phyloP scores from a whole-genome alignment of 2,113 vertebrate genomes.

The Urocynchramus pylzowi region DNA sequence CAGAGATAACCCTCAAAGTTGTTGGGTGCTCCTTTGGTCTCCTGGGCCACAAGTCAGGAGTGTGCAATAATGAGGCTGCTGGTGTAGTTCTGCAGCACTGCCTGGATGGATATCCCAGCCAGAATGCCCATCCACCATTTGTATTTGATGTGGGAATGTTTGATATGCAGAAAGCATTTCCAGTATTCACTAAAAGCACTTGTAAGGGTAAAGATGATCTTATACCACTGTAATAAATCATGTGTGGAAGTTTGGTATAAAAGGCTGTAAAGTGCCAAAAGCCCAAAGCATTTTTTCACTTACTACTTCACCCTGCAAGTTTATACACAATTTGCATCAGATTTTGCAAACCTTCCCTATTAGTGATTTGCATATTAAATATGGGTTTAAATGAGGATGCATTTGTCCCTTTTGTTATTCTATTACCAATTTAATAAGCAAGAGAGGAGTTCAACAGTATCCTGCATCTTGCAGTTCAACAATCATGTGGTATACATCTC shows the following conservation, averaged over 20 bases:
- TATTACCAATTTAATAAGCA: neutral
- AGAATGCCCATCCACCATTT: neutral
- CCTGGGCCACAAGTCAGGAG: neutral
- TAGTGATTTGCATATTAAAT: conserved; percentile 46
- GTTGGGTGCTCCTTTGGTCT: neutral
- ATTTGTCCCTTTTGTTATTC: neutral
- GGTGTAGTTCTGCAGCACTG: neutral
- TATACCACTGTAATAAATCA: neutral
- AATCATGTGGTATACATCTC: neutral
- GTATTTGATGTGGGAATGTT: neutral
- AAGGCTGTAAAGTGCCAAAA: conserved; percentile 32
- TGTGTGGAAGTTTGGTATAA: neutral
- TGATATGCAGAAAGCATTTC: neutral
- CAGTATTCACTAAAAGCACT: neutral
- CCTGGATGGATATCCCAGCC: neutral
- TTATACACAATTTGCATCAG: neutral
- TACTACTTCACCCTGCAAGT: neutral
- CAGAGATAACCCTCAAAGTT: neutral
- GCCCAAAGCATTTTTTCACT: conserved; percentile 2
- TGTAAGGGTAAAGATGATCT: neutral
- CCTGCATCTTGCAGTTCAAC: neutral
- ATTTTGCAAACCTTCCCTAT: neutral
- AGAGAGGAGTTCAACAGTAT: neutral
- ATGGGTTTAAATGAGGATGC: neutral
- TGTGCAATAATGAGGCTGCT: neutral